Conservation (phyloP, 2,888 invertebrate species). For the Cataglyphis rosenhaueri region DNA sequence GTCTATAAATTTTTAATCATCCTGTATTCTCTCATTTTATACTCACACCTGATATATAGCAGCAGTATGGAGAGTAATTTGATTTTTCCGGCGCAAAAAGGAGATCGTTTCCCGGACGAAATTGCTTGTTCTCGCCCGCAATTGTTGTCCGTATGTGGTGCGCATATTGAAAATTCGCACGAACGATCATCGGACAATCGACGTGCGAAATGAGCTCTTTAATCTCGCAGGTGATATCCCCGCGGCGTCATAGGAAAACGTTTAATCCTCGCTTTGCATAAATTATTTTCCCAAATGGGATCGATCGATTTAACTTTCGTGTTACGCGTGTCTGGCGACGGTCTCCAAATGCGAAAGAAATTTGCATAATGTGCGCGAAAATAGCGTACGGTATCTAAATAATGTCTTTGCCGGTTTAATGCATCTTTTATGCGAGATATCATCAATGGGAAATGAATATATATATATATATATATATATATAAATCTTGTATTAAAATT, state of each 20-base stretch:
- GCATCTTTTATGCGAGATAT: neutral
- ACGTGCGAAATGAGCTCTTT: constrained; percentile 51
- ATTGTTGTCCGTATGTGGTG: constrained; percentile 15
- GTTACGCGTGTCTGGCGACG: constrained; percentile 1
- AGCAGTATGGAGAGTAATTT: constrained; percentile 15
- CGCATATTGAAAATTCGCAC: constrained; percentile 41
- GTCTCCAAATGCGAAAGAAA: constrained; percentile 22
- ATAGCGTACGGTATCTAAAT: neutral
- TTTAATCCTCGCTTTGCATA: constrained; percentile 33
- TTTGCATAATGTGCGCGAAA: constrained; percentile 17
- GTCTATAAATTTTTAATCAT: neutral
- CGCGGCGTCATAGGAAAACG: constrained; percentile 22
- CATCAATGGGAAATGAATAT: neutral
- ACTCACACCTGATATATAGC: neutral
- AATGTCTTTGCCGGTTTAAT: neutral
- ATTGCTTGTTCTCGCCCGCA: constrained; percentile 31
- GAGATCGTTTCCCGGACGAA: neutral
- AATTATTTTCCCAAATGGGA: constrained; percentile 46
- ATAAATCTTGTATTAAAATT: neutral
- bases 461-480: no score
- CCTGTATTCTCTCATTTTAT: neutral
- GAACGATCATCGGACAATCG: constrained; percentile 44
- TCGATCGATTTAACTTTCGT: constrained; percentile 20
- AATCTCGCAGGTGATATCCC: constrained; percentile 47
- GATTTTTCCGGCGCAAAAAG: constrained; percentile 32